These are phyloP conservation scores for Sarcophaga carnaria DNA, from an alignment of 2,888 invertebrate species.

Conservation along the genomic window DNA sequence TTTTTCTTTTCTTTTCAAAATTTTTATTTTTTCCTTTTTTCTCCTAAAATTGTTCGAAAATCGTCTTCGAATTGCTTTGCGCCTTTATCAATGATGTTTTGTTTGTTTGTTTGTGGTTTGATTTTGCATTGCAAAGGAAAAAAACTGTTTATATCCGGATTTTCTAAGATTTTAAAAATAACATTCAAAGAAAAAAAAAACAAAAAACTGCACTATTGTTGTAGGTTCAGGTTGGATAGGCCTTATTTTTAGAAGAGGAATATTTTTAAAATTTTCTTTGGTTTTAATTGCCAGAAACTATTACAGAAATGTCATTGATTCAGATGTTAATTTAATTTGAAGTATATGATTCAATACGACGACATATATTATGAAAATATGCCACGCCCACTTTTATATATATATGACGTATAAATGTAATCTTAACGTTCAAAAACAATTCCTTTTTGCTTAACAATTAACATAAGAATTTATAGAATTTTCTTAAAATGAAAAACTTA, in stretches of 20 bases:
- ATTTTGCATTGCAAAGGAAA: conserved; percentile 20
- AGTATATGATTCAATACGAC: background rate
- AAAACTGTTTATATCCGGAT: conserved; percentile 56
- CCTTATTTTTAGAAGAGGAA: background rate
- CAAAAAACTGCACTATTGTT: background rate
- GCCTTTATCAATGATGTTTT: conserved; percentile 56
- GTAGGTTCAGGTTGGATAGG: conserved; percentile 42
- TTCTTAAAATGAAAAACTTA: conserved; percentile 83
- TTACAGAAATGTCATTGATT: background rate
- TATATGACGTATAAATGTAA: background rate
- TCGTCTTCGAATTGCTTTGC: conserved; percentile 15
- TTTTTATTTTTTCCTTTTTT: background rate
- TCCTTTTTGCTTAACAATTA: conserved; percentile 31
- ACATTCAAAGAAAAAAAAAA: background rate
- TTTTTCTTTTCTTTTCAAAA: conserved; percentile 22
- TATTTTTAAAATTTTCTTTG: background rate
- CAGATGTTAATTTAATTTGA: too few species aligned
- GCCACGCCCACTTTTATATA: background rate
- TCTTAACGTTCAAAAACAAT: conserved; percentile 34
- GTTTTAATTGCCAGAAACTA: background rate
- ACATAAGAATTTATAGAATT: conserved; percentile 12
- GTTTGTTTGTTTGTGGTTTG: conserved; percentile 1
- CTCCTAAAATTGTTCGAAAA: background rate
- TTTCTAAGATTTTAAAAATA: conserved; percentile 55
- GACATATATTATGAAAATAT: background rate